A percentile compares a stretch with the other conserved stretches of the same genome.
phyloP scores from a whole-genome alignment of 2,113 vertebrate species.

The Formicarius rufipectus region DNA sequence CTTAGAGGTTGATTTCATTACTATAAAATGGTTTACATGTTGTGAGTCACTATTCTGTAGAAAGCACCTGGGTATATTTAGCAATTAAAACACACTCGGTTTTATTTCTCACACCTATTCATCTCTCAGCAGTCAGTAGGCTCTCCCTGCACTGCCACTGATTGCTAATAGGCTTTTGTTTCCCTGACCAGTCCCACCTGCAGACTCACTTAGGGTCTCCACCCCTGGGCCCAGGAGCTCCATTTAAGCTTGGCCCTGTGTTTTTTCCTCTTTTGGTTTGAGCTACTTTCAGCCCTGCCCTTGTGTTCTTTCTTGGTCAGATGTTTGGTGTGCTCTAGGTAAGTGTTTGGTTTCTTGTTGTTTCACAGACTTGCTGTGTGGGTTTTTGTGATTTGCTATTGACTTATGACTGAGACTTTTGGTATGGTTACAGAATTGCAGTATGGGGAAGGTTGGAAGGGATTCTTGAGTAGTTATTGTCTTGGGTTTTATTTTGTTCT shows the following conservation, averaged over 20 bases:
- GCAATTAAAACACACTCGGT: background rate
- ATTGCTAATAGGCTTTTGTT: background rate
- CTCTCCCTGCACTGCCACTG: rapidly evolving
- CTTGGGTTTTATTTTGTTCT: background rate
- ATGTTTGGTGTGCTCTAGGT: rapidly evolving
- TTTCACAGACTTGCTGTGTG: rapidly evolving
- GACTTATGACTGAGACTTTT: rapidly evolving
- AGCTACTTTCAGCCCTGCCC: rapidly evolving
- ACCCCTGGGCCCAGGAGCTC: background rate
- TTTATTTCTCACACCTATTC: background rate
- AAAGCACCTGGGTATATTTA: background rate
- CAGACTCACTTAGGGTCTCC: background rate
- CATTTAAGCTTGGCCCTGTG: background rate
- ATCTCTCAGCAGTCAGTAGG: background rate
- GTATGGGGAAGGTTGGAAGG: background rate
- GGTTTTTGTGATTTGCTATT: rapidly evolving
- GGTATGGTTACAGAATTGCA: background rate
- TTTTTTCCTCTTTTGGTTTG: rapidly evolving
- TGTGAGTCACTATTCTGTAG: background rate
- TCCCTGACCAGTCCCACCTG: background rate
- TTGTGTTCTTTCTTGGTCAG: rapidly evolving
- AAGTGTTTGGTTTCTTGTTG: rapidly evolving
- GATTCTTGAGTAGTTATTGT: background rate
- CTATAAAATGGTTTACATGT: background rate
- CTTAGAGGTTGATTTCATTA: background rate